phyloP scores from a whole-genome alignment of 2,113 vertebrate species.

The Hippocampus zosterae region DNA sequence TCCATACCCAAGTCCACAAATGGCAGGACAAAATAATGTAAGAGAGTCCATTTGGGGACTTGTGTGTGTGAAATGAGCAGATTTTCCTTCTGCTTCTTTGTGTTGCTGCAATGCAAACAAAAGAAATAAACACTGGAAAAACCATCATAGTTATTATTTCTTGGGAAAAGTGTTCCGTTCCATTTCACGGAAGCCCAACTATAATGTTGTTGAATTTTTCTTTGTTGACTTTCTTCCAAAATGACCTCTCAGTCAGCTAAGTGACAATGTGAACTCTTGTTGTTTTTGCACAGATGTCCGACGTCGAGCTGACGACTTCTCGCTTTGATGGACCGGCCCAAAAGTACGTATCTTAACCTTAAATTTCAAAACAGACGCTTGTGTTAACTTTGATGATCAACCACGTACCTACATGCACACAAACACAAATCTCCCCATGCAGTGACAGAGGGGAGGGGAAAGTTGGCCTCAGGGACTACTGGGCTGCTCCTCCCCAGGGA shows the following conservation, averaged over 20 bases:
- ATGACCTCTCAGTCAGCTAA: not conserved
- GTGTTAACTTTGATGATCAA: not conserved
- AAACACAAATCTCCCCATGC: not conserved
- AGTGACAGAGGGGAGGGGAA: constrained; percentile 36
- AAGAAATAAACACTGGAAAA: no score
- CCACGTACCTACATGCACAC: not conserved
- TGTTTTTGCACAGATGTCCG: constrained; percentile 33
- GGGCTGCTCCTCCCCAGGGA: constrained; percentile 48
- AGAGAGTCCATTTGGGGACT: no score
- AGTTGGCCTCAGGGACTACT: constrained; percentile 55
- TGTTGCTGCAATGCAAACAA: no score
- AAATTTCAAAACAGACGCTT: not conserved
- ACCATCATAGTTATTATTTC: no score
- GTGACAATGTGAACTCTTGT: not conserved
- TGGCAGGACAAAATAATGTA: no score
- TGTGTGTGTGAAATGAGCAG: no score
- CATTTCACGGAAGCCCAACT: no score
- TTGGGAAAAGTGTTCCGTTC: no score
- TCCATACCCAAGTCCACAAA: no score
- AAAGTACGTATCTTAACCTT: constrained; percentile 27
- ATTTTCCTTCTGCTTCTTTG: no score
- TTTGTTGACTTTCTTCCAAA: not conserved
- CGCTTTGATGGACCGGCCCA: constrained; percentile 23
- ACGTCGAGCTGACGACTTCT: constrained; percentile 30
- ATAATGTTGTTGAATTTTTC: no score